Conservation (phyloP, 1,140 invertebrate species). For the Microplitis mediator region DNA sequence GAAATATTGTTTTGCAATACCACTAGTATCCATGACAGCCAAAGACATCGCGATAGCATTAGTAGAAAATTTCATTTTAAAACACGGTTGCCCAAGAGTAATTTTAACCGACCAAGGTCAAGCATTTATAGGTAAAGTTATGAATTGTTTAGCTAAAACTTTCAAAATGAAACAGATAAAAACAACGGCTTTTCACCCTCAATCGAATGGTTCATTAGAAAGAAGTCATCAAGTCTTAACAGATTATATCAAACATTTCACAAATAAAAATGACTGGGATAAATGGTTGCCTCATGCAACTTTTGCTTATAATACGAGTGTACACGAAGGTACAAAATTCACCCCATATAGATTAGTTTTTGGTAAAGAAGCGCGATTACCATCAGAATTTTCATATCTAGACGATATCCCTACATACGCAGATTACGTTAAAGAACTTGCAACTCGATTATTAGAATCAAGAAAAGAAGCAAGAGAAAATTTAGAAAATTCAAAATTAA, state of each 20-base stretch:
- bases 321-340: slow-evolving; percentile 21
- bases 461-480: slow-evolving; percentile 6
- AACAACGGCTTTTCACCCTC: slow-evolving; percentile 36
- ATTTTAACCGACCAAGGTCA: slow-evolving; percentile 43
- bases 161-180: slow-evolving; percentile 36
- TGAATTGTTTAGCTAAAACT: slow-evolving; percentile 35
- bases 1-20: slow-evolving; percentile 37
- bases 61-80: slow-evolving; percentile 32
- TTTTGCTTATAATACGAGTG: slow-evolving; percentile 20
- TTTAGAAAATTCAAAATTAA: slow-evolving; percentile 9
- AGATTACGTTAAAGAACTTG: neutral
- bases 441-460: neutral
- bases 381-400: neutral
- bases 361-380: slow-evolving; percentile 1
- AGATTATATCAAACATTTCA: slow-evolving; percentile 39
- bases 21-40: slow-evolving; percentile 33
- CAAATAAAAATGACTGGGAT: slow-evolving; percentile 47
- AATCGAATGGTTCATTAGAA: slow-evolving; percentile 37
- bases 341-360: slow-evolving; percentile 20
- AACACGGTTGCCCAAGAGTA: slow-evolving; percentile 35
- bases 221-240: slow-evolving; percentile 34
- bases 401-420: neutral
- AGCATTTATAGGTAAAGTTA: slow-evolving; percentile 34
- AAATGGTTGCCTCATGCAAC: slow-evolving; percentile 37
- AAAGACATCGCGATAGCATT: slow-evolving; percentile 35